Percentiles rank a stretch among this genome's conserved stretches.
Evolutionary conservation across 2,888 invertebrate species (phyloP).

Genomic region (Sipha maydis): DNA sequence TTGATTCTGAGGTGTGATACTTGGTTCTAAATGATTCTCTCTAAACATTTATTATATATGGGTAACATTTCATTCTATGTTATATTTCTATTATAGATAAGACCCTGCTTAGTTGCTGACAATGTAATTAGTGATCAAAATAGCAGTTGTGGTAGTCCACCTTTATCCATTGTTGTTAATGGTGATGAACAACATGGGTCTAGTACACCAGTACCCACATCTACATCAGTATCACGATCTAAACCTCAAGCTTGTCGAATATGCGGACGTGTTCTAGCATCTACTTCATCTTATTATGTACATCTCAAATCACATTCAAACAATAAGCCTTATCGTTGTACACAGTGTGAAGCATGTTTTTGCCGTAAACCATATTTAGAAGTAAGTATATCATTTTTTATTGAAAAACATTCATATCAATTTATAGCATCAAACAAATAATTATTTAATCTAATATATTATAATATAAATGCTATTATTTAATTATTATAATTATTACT

Average conservation of each 20-base stretch:
- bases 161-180: conserved; percentile 53
- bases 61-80: not conserved
- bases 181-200: conserved; percentile 53
- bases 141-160: conserved; percentile 55
- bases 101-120: conserved; percentile 54
- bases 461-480: too few species aligned
- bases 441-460: not conserved
- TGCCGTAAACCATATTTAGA: conserved; percentile 84
- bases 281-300: conserved; percentile 82
- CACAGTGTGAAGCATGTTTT: conserved; percentile 81
- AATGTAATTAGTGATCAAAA: conserved; percentile 54
- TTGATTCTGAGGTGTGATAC: conserved; percentile 43
- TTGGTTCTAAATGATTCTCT: not conserved
- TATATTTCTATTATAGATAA: not conserved
- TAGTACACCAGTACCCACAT: conserved; percentile 55
- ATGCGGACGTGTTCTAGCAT: conserved; percentile 81
- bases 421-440: not conserved
- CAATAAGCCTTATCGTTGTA: conserved; percentile 83
- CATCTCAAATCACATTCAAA: conserved; percentile 86
- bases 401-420: not conserved
- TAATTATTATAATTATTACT: not conserved
- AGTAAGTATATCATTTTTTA: conserved; percentile 63
- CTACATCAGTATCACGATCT: conserved; percentile 52
- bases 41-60: not conserved
- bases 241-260: conserved; percentile 79